Base-by-base conservation (phyloP, 53 echinoderm and acorn worm species). In the Stichopus horrens region DNA sequence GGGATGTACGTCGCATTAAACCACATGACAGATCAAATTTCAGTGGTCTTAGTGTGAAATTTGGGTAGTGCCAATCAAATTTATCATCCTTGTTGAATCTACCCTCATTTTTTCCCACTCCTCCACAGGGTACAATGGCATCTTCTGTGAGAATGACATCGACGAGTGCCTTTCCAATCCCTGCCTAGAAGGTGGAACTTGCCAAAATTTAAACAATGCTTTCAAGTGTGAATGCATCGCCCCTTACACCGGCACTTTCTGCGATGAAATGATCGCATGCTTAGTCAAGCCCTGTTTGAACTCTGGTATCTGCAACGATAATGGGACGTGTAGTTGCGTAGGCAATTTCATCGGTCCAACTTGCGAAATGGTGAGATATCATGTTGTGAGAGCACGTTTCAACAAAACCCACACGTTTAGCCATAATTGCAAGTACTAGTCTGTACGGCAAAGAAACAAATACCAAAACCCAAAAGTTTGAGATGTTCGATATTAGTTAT, bases 101-200 rank as follows among this genome's bases (percentile, higher is more conserved):
- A 8, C 75, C 18, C 9, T 81, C 81, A 5, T 6, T 59, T 83
- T 9, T 83, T 71, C 83, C 21, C 57, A 21, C 11, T 60, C 7
- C 67, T 60, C 7, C 67, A 58, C 83, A 96, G 96, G 96, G 60
- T 96, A 88, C 86, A 79, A 93, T 55, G 99, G 99, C 1, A 84
- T 20, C 54, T 75, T 19, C 57, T 98, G 99, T 76, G 83, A 88
- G 1, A 76, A 22, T 5, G 96, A 98, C 54, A 55, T 96, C 16
- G 57, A 93, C 58, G 95, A 98, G 80, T 98, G 99, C 54, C 22
- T 22, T 7, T 51, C 23, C 9, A 58, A 73, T 73, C 75, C 88
- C 7, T 84, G 76, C 55, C 86, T 21, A 7, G 96, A 98, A 58
- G 91, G 90, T 13, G 99, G 92, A 16, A 90, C 90, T 14, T 98